Conservation (phyloP, 2,888 invertebrate species). For the Pterostichus niger region DNA sequence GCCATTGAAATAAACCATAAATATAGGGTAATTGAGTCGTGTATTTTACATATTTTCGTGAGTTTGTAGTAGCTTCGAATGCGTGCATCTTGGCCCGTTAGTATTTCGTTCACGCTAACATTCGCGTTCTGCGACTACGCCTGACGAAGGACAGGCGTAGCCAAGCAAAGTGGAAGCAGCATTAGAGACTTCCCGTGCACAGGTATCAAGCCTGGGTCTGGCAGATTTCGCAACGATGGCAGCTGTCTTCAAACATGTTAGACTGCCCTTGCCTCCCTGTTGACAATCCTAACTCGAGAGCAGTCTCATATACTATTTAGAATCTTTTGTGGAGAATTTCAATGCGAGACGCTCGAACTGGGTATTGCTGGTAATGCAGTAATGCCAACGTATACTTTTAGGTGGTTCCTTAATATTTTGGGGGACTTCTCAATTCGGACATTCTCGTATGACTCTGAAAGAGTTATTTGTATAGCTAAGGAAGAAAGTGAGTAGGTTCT, state of each 20-base stretch:
- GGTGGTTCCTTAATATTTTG: not conserved
- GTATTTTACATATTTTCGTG: too few species aligned
- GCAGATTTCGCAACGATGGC: slow-evolving; percentile 36
- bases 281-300: not conserved
- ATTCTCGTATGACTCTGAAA: too few species aligned
- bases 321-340: slow-evolving; percentile 28
- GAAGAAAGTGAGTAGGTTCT: too few species aligned
- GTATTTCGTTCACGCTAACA: too few species aligned
- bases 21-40: too few species aligned
- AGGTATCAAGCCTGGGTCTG: slow-evolving; percentile 1
- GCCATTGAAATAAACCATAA: too few species aligned
- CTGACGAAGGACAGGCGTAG: slow-evolving; percentile 14
- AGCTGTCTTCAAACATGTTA: slow-evolving; percentile 22
- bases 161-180: slow-evolving; percentile 1
- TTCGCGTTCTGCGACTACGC: too few species aligned
- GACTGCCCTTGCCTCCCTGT: not conserved
- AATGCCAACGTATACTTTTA: not conserved
- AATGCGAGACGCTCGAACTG: slow-evolving; percentile 15
- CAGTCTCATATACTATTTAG: slow-evolving; percentile 34
- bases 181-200: slow-evolving; percentile 2
- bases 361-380: slow-evolving; percentile 8
- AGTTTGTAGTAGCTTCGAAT: too few species aligned
- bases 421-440: not conserved
- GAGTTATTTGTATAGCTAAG: too few species aligned
- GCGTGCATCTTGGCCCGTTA: too few species aligned